Evolutionary conservation across 1,140 invertebrate genomes (phyloP).

Genomic region (Pachypsylla venusta): DNA sequence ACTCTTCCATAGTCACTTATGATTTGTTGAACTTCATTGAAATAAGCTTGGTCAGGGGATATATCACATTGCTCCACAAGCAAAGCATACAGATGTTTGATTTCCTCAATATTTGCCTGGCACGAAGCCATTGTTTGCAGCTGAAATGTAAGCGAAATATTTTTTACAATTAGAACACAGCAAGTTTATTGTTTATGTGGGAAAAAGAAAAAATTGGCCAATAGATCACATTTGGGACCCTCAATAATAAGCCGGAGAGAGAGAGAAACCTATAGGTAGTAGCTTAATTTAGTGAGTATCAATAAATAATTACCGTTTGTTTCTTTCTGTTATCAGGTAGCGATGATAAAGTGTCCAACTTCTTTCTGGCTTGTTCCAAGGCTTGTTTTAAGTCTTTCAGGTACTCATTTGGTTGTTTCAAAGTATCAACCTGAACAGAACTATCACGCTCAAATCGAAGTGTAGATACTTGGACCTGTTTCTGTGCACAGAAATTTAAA

Average conservation of each 20-base stretch:
- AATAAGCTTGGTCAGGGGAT: conserved; percentile 36
- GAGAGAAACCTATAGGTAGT: not conserved
- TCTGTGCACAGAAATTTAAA: too few species aligned
- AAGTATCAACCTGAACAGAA: conserved; percentile 60
- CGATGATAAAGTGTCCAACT: conserved; percentile 35
- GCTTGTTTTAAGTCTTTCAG: conserved; percentile 51
- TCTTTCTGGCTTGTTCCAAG: conserved; percentile 41
- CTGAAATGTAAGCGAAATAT: conserved; percentile 24
- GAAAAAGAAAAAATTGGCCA: conserved; percentile 11
- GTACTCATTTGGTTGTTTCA: conserved; percentile 66
- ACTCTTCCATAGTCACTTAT: not conserved
- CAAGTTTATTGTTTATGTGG: not conserved
- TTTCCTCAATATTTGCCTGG: conserved; percentile 55
- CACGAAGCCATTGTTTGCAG: conserved; percentile 50
- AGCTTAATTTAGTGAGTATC: not conserved
- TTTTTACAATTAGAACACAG: not conserved
- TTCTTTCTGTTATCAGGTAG: conserved; percentile 12
- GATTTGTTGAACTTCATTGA: conserved; percentile 1
- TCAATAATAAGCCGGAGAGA: not conserved
- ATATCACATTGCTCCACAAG: conserved; percentile 56
- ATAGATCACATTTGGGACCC: not conserved
- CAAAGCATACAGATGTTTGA: conserved; percentile 57
- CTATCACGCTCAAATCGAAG: conserved; percentile 55
- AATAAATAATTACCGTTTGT: not conserved
- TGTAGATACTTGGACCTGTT: conserved; percentile 52